Percentiles rank a stretch among this genome's conserved stretches.
These are phyloP conservation scores for Ceratosolen solmsi DNA, from an alignment of 1,140 invertebrate species.

Conservation along the genomic window DNA sequence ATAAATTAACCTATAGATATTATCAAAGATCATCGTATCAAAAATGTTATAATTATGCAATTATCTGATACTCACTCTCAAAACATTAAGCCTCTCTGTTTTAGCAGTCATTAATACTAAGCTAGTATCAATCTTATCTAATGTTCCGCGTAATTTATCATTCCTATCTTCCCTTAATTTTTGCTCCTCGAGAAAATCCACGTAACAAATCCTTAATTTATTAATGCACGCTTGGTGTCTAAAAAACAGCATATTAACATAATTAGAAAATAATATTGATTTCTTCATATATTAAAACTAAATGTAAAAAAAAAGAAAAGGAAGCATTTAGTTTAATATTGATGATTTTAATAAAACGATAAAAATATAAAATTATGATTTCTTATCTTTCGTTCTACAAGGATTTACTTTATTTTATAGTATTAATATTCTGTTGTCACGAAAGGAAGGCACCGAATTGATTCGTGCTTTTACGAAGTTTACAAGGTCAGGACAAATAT, in stretches of 20 bases:
- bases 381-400: not conserved
- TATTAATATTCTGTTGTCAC: conserved; percentile 19
- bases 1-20: not conserved
- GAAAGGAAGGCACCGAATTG: conserved; percentile 4
- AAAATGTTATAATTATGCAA: too few relatives aligned
- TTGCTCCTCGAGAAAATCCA: conserved; percentile 77
- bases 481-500: conserved; percentile 29
- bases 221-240: conserved; percentile 71
- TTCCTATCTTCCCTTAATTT: conserved; percentile 76
- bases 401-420: not conserved
- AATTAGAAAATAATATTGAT: too few relatives aligned
- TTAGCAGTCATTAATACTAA: conserved; percentile 75
- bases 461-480: not conserved
- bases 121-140: conserved; percentile 76
- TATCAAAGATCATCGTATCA: not conserved
- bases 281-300: too few relatives aligned
- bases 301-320: too few relatives aligned
- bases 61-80: conserved; percentile 74
- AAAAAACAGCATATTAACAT: too few relatives aligned
- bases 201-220: conserved; percentile 75
- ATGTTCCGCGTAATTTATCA: conserved; percentile 73
- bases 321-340: too few relatives aligned
- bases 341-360: too few relatives aligned
- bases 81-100: conserved; percentile 76
- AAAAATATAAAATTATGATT: too few relatives aligned